Percentiles rank a stretch among this genome's conserved stretches.
Evolutionary conservation across 2,797 vertebrate species (phyloP).

Genomic region (Taenioides sp.): DNA sequence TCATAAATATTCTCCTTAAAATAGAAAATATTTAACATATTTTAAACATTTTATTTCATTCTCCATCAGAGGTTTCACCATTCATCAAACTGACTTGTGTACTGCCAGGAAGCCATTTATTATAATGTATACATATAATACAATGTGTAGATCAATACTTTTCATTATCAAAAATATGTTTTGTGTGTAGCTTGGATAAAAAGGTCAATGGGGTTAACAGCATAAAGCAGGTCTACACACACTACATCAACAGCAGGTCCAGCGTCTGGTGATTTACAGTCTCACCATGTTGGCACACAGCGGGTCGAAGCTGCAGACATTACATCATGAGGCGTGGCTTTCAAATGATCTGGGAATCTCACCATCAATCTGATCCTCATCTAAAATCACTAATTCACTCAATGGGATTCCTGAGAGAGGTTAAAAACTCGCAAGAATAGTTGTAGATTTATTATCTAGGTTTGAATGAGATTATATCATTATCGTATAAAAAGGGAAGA

Average conservation of each 20-base stretch:
- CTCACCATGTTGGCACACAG: slow-evolving; percentile 22
- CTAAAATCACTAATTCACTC: slow-evolving; percentile 43
- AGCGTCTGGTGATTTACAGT: slow-evolving; percentile 3
- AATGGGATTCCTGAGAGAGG: slow-evolving; percentile 17
- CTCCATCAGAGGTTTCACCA: neutral
- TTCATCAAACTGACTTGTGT: slow-evolving; percentile 1
- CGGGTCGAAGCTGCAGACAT: slow-evolving; percentile 35
- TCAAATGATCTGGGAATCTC: slow-evolving; percentile 47
- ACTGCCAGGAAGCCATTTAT: neutral
- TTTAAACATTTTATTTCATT: neutral
- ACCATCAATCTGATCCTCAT: slow-evolving; percentile 18
- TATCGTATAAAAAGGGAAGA: slow-evolving; percentile 16
- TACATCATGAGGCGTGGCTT: slow-evolving; percentile 57
- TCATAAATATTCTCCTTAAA: neutral
- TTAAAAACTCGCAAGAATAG: slow-evolving; percentile 7
- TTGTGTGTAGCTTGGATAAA: neutral
- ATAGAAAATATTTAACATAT: neutral
- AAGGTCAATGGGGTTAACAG: slow-evolving; percentile 3
- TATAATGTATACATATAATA: neutral
- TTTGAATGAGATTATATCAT: slow-evolving; percentile 29
- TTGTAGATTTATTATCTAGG: slow-evolving; percentile 24
- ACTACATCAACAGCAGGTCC: slow-evolving; percentile 1
- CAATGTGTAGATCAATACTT: slow-evolving; percentile 13
- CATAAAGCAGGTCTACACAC: neutral
- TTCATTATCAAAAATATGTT: slow-evolving; percentile 10